phyloP scores from a whole-genome alignment of 2,113 vertebrate species.

The Podiceps cristatus region DNA sequence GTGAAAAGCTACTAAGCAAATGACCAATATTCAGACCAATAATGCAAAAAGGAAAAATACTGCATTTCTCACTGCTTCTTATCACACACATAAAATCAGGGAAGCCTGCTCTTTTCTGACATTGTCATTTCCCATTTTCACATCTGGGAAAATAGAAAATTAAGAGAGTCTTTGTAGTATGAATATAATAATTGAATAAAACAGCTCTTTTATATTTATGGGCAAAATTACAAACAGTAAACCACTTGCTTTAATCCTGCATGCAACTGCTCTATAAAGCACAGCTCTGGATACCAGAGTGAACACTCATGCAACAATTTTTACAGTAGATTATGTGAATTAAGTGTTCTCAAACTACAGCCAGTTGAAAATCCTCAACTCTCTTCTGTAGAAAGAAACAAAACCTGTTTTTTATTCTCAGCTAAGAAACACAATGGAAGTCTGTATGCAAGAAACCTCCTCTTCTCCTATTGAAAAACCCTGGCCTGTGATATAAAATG shows the following conservation, averaged over 20 bases:
- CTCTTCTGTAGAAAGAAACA: not conserved
- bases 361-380: not conserved
- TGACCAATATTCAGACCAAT: not conserved
- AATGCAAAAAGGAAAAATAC: not conserved
- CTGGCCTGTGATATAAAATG: not conserved
- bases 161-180: not conserved
- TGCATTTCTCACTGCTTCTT: not conserved
- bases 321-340: not conserved
- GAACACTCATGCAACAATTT: not conserved
- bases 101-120: not conserved
- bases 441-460: not conserved
- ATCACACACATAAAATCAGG: not conserved
- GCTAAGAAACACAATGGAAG: not conserved
- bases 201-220: not conserved
- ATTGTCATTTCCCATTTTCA: not conserved
- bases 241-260: not conserved
- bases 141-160: not conserved
- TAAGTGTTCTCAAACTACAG: not conserved
- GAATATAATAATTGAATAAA: not conserved
- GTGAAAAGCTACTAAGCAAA: not conserved
- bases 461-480: not conserved
- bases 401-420: not conserved
- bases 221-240: not conserved
- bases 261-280: not conserved
- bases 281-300: not conserved